Evolutionary conservation across 2,113 vertebrate species (phyloP).

Genomic region (Platanista minor): DNA sequence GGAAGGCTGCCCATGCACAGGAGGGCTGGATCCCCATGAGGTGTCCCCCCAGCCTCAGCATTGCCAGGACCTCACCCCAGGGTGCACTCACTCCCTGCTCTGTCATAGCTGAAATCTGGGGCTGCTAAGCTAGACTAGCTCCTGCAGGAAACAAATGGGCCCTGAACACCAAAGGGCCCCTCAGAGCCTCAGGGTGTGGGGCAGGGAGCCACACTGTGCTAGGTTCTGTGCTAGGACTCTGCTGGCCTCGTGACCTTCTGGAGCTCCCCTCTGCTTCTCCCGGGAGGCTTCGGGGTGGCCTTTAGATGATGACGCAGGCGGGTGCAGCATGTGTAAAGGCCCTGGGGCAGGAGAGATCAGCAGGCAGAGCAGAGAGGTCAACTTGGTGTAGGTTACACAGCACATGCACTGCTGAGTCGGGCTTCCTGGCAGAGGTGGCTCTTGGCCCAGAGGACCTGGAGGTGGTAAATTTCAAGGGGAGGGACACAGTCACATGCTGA

Average conservation of each 20-base stretch:
- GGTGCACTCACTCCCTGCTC: not conserved
- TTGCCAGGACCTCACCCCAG: not conserved
- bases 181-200: not conserved
- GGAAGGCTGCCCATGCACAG: not conserved
- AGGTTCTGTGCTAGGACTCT: not conserved
- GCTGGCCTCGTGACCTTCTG: not conserved
- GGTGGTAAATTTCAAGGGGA: not conserved
- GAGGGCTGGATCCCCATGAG: not conserved
- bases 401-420: not conserved
- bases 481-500: not conserved
- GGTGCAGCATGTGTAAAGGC: not conserved
- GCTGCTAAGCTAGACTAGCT: no score
- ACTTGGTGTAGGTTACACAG: not conserved
- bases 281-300: not conserved
- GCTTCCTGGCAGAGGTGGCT: not conserved
- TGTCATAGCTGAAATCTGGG: not conserved
- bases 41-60: not conserved
- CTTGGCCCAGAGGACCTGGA: not conserved
- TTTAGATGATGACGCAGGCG: not conserved
- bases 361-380: not conserved
- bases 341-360: not conserved
- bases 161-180: not conserved
- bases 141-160: not conserved
- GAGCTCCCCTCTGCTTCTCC: not conserved
- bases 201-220: not conserved